Evolutionary conservation across 2,113 vertebrate genomes (phyloP).

Genomic region (Phrynocephalus versicolor): DNA sequence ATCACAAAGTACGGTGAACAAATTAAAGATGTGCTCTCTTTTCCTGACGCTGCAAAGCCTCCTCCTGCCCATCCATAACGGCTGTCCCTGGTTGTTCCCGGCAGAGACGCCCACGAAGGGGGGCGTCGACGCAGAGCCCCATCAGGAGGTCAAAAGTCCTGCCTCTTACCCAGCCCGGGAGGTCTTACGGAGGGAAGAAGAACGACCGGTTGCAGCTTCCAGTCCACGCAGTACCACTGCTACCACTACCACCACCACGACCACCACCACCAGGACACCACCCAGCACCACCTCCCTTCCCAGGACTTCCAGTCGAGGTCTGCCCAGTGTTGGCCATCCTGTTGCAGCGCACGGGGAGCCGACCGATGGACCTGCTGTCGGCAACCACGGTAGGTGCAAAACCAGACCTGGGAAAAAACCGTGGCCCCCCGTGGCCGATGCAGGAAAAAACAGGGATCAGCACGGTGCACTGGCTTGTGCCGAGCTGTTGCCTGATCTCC

Average conservation of each 20-base stretch:
- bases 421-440: neutral
- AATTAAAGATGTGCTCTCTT: neutral
- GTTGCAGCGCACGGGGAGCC: neutral
- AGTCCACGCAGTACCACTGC: neutral
- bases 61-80: neutral
- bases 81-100: neutral
- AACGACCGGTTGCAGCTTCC: neutral
- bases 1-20: neutral
- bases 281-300: slow-evolving; percentile 47
- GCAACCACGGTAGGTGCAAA: neutral
- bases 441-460: neutral
- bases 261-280: slow-evolving; percentile 14
- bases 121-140: slow-evolving; percentile 63
- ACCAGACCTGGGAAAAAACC: neutral
- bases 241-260: neutral
- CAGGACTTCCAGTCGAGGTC: slow-evolving; percentile 32
- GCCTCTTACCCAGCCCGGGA: slow-evolving; percentile 50
- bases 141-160: slow-evolving; percentile 54
- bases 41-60: too few species aligned
- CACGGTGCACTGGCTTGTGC: too few species aligned
- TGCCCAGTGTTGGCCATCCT: accelerated
- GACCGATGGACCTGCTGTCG: neutral
- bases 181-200: slow-evolving; percentile 33
- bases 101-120: slow-evolving; percentile 77
- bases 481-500: too few species aligned